Percentiles rank a stretch among this genome's conserved stretches.
These are phyloP conservation scores for Cecidostiba fungosa DNA, from an alignment of 2,888 invertebrate species.

Conservation along the genomic window DNA sequence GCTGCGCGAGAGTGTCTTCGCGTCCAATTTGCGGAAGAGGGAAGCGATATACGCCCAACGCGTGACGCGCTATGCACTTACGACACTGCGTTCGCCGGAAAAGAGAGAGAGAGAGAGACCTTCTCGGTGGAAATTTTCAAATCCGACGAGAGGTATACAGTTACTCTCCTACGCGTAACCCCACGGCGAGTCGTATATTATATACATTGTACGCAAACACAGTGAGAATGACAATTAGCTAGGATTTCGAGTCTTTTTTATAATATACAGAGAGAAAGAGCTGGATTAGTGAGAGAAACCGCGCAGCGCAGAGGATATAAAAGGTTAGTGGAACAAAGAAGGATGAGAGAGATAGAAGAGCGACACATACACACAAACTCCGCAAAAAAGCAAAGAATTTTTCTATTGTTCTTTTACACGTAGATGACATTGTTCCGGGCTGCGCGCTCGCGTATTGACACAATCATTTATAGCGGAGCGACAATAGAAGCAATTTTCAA, in stretches of 20 bases:
- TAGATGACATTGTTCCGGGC: constrained; percentile 52
- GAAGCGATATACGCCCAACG: not conserved
- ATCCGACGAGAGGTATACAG: not conserved
- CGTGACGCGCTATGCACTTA: not conserved
- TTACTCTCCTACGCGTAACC: not conserved
- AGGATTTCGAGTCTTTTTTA: constrained; percentile 29
- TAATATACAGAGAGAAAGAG: not conserved
- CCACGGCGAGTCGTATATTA: not conserved
- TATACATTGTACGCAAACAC: not conserved
- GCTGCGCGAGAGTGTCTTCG: constrained; percentile 10
- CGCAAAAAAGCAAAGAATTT: constrained; percentile 36
- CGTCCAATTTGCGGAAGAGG: not conserved
- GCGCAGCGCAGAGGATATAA: not conserved
- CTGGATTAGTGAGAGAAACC: not conserved
- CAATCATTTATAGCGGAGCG: constrained; percentile 55
- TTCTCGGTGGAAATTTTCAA: not conserved
- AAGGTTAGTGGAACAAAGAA: not conserved
- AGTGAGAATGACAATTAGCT: constrained; percentile 41
- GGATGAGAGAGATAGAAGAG: not conserved
- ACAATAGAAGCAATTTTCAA: constrained; percentile 61
- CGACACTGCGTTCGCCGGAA: not conserved
- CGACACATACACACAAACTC: not conserved
- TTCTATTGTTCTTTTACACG: constrained; percentile 61
- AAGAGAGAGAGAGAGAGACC: not conserved
- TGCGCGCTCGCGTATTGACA: constrained; percentile 23